A percentile compares a stretch with the other conserved stretches of the same genome.
phyloP scores from a whole-genome alignment of 2,888 invertebrate species.

The Agriotes lineatus region DNA sequence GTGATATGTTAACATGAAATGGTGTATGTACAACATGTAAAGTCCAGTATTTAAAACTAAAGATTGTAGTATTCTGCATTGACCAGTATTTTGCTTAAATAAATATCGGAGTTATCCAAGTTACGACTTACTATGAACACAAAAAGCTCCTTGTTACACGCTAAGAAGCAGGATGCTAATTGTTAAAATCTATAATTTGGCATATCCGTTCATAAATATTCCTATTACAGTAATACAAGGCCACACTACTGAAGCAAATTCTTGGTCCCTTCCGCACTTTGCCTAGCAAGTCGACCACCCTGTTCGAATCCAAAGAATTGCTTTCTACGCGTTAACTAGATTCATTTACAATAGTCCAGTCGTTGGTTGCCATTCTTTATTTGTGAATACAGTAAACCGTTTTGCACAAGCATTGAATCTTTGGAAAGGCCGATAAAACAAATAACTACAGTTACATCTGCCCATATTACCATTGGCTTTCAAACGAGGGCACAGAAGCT shows the following conservation, averaged over 20 bases:
- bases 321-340: slow-evolving; percentile 20
- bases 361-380: no score
- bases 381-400: no score
- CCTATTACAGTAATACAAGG: slow-evolving; percentile 46
- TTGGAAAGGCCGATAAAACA: no score
- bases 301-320: slow-evolving; percentile 40
- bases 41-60: slow-evolving; percentile 12
- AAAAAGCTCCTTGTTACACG: neutral
- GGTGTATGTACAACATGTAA: slow-evolving; percentile 49
- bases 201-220: slow-evolving; percentile 11
- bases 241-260: slow-evolving; percentile 54
- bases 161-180: neutral
- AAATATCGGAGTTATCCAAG: neutral
- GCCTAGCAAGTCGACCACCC: slow-evolving; percentile 14
- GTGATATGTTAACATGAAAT: slow-evolving; percentile 59
- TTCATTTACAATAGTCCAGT: neutral
- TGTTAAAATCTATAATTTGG: slow-evolving; percentile 1
- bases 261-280: slow-evolving; percentile 53
- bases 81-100: neutral
- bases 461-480: no score
- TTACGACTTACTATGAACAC: neutral
- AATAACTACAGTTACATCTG: no score
- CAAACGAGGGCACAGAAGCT: no score
- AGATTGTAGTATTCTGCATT: no score
- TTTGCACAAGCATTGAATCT: no score